A percentile compares a stretch with the other conserved stretches of the same genome.
Conservation (phyloP, 2,888 invertebrate genomes). For the Exocentrus adspersus region DNA sequence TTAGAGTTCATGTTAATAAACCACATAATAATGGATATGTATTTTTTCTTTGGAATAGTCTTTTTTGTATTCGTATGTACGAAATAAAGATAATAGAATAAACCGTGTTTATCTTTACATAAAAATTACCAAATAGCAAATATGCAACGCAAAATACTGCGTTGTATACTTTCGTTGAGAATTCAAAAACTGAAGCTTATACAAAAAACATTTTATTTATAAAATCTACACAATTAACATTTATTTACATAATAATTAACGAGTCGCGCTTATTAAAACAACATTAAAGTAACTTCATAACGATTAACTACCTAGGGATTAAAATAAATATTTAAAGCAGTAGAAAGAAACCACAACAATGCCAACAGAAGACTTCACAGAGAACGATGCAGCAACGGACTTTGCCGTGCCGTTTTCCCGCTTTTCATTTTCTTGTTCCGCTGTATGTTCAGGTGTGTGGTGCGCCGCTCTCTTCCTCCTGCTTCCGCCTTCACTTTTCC, state of each 20-base stretch:
- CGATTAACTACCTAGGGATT: constrained; percentile 22
- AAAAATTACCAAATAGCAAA: too few species aligned
- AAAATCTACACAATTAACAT: constrained; percentile 26
- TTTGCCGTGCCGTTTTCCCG: constrained; percentile 10
- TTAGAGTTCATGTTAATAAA: constrained; percentile 18
- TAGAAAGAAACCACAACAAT: constrained; percentile 1
- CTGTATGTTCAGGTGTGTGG: constrained; percentile 55
- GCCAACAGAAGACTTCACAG: constrained; percentile 13
- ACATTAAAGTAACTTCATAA: constrained; percentile 19
- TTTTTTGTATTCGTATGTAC: neutral
- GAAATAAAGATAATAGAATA: neutral
- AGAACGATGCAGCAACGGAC: constrained; percentile 16
- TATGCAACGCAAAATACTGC: too few species aligned
- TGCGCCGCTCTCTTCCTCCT: constrained; percentile 55
- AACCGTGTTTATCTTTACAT: neutral
- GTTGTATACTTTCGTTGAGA: too few species aligned
- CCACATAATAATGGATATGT: neutral
- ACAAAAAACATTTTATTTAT: constrained; percentile 26
- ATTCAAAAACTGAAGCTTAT: neutral
- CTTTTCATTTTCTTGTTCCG: constrained; percentile 41
- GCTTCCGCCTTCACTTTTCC: constrained; percentile 18
- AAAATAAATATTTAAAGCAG: constrained; percentile 33
- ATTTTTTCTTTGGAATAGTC: neutral
- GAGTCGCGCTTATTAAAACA: constrained; percentile 28
- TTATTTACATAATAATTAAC: constrained; percentile 45